Percentiles rank a stretch among this genome's conserved stretches.
Evolutionary conservation across 2,888 invertebrate species (phyloP).

Genomic region (Platerodrilus igneus): DNA sequence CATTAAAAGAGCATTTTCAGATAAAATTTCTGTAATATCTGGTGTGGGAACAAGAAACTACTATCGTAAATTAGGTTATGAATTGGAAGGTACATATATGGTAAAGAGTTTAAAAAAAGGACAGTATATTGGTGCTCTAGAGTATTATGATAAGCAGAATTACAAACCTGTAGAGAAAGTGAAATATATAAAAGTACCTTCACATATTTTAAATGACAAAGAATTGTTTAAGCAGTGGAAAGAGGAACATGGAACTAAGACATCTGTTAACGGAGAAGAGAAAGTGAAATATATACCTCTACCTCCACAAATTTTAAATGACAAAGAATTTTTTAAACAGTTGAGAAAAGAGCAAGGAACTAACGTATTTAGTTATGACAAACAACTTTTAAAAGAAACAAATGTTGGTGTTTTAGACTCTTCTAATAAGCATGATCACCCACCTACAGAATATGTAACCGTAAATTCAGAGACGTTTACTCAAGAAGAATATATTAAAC

Average conservation of each 20-base stretch:
- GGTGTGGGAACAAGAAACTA: conserved; percentile 98
- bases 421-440: no score
- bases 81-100: conserved; percentile 98
- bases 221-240: conserved; percentile 16
- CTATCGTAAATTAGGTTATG: conserved; percentile 91
- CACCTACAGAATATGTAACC: no score
- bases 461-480: no score
- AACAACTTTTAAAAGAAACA: no score
- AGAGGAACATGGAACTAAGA: no score
- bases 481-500: no score
- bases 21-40: conserved; percentile 94
- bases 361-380: no score
- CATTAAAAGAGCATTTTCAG: conserved; percentile 84
- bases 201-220: conserved; percentile 13
- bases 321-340: conserved; percentile 13
- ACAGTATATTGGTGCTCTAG: conserved; percentile 37
- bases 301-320: conserved; percentile 11
- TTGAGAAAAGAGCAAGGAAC: no score
- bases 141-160: conserved; percentile 29
- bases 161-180: not conserved
- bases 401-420: no score
- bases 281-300: not conserved
- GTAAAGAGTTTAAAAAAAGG: conserved; percentile 59
- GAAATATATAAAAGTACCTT: not conserved
- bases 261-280: no score